These are phyloP conservation scores for Metallyticus violacea DNA, from an alignment of 2,888 invertebrate species.

Conservation along the genomic window DNA sequence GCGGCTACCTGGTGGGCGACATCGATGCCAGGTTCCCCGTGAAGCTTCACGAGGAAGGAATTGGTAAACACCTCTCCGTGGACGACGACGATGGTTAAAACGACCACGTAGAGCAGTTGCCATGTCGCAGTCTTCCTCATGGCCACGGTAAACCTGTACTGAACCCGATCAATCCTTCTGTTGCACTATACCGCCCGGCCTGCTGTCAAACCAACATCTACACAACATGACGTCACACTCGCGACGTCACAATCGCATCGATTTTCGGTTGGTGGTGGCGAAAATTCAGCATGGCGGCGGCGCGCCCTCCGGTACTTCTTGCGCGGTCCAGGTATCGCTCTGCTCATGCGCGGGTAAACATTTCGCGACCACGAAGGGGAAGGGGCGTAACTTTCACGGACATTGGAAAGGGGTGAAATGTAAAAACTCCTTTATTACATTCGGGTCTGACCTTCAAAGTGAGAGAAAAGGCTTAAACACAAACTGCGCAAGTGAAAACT, in stretches of 20 bases:
- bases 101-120: not conserved
- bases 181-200: not conserved
- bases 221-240: slow-evolving; percentile 8
- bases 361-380: not conserved
- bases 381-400: not conserved
- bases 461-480: not conserved
- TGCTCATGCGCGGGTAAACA: not conserved
- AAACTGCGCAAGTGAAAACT: not conserved
- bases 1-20: slow-evolving; percentile 79
- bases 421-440: not conserved
- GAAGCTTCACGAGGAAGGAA: slow-evolving; percentile 89
- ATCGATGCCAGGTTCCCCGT: slow-evolving; percentile 69
- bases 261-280: slow-evolving; percentile 6
- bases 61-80: slow-evolving; percentile 83
- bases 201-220: not conserved
- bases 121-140: not conserved
- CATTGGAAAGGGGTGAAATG: not conserved
- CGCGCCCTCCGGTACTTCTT: not conserved
- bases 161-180: not conserved
- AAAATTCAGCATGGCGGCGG: slow-evolving; percentile 6
- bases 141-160: not conserved
- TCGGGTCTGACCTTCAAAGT: not conserved
- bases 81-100: not conserved
- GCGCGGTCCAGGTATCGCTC: not conserved
- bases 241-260: slow-evolving; percentile 9